These are phyloP conservation scores for Piezodorus guildinii DNA, from an alignment of 1,140 invertebrate genomes.

Conservation along the genomic window DNA sequence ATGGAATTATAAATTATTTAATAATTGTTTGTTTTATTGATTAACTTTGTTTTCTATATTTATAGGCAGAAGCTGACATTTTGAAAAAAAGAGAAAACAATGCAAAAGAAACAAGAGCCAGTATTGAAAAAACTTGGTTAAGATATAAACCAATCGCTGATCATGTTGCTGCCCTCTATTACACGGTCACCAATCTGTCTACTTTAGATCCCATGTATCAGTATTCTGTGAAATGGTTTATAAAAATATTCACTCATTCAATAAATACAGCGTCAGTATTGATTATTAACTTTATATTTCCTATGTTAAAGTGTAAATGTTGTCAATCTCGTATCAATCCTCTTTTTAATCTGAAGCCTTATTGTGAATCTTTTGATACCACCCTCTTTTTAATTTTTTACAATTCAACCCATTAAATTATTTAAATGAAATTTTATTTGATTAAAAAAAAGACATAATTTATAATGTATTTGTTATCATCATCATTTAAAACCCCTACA, in stretches of 20 bases:
- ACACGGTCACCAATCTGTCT: conserved; percentile 79
- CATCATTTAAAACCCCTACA: too few relatives aligned
- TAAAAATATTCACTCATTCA: conserved; percentile 76
- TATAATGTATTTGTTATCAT: too few relatives aligned
- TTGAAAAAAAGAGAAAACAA: not conserved
- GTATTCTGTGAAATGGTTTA: conserved; percentile 82
- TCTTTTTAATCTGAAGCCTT: too few relatives aligned
- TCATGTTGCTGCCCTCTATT: conserved; percentile 79
- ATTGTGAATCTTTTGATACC: too few relatives aligned
- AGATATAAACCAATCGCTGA: conserved; percentile 74
- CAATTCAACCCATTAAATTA: too few relatives aligned
- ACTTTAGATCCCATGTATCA: conserved; percentile 96
- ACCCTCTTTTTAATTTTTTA: too few relatives aligned
- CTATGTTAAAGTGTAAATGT: not conserved
- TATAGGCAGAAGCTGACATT: not conserved
- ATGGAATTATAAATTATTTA: too few relatives aligned
- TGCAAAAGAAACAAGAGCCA: not conserved
- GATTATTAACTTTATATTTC: not conserved
- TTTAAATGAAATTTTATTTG: too few relatives aligned
- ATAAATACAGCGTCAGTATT: conserved; percentile 63
- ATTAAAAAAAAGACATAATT: too few relatives aligned
- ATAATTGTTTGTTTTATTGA: too few relatives aligned
- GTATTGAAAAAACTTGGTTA: conserved; percentile 62
- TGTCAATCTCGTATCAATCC: too few relatives aligned
- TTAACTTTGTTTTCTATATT: not conserved